phyloP scores from a whole-genome alignment of 2,888 invertebrate species.

The Steinernema carpocapsae region DNA sequence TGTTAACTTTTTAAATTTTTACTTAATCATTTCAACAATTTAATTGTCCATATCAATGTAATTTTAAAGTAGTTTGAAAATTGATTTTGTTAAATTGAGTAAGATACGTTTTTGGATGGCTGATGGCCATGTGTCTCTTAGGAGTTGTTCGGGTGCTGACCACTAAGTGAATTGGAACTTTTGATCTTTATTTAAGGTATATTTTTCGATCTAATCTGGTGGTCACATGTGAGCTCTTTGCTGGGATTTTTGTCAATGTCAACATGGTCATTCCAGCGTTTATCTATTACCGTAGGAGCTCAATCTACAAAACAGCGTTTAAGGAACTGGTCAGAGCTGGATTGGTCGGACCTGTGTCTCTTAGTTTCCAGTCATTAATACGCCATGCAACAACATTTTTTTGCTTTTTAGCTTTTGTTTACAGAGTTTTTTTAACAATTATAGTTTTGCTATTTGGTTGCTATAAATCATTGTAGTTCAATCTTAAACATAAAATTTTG shows the following conservation, averaged over 20 bases:
- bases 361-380: no score
- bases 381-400: no score
- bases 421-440: no score
- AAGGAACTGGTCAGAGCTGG: no score
- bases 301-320: background rate
- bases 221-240: background rate
- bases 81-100: background rate
- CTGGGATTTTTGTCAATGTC: background rate
- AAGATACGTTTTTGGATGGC: background rate
- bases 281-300: background rate
- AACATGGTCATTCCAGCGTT: conserved; percentile 23
- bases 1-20: no score
- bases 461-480: no score
- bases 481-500: no score
- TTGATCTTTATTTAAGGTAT: background rate
- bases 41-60: no score
- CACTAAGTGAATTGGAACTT: background rate
- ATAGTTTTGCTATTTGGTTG: no score
- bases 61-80: background rate
- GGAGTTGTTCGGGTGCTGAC: background rate
- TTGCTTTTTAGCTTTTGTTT: no score
- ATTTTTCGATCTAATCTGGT: background rate
- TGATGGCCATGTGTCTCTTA: conserved; percentile 7
- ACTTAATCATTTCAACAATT: background rate
- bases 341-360: no score